Evolutionary conservation across 2,797 vertebrate species (phyloP).

Genomic region (Manis javanica): DNA sequence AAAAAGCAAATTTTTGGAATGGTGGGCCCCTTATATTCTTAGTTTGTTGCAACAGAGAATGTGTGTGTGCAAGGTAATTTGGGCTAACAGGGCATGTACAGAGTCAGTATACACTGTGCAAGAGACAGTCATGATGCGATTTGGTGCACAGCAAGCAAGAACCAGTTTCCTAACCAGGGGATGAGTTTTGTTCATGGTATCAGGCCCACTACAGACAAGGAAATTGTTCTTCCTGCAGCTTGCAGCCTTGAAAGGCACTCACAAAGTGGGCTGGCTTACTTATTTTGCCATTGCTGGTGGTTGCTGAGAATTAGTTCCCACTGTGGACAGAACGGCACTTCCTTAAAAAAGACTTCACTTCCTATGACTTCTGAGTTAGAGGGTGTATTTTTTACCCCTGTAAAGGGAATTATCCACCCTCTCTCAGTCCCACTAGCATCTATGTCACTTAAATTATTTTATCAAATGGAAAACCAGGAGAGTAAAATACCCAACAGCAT

Average conservation of each 20-base stretch:
- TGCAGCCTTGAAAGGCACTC: neutral
- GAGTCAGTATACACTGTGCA: neutral
- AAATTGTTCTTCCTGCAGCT: too few species aligned
- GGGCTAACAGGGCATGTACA: neutral
- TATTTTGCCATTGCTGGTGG: neutral
- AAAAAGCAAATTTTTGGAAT: constrained; percentile 32
- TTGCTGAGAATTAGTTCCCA: neutral
- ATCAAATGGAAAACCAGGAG: constrained; percentile 37
- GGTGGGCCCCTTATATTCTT: neutral
- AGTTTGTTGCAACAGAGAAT: neutral
- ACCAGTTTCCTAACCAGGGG: neutral
- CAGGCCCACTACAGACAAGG: neutral
- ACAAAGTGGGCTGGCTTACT: neutral
- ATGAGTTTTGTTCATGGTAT: neutral
- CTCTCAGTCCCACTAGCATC: neutral
- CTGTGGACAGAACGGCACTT: neutral
- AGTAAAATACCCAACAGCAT: neutral
- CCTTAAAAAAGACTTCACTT: neutral
- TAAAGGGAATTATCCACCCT: neutral
- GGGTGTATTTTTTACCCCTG: neutral
- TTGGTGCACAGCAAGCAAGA: neutral
- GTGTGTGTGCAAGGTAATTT: neutral
- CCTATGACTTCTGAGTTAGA: neutral
- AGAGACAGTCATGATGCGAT: neutral
- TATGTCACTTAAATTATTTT: neutral